Base-by-base conservation (phyloP, 2,888 invertebrate genomes). In the Trachelus iudaicus region DNA sequence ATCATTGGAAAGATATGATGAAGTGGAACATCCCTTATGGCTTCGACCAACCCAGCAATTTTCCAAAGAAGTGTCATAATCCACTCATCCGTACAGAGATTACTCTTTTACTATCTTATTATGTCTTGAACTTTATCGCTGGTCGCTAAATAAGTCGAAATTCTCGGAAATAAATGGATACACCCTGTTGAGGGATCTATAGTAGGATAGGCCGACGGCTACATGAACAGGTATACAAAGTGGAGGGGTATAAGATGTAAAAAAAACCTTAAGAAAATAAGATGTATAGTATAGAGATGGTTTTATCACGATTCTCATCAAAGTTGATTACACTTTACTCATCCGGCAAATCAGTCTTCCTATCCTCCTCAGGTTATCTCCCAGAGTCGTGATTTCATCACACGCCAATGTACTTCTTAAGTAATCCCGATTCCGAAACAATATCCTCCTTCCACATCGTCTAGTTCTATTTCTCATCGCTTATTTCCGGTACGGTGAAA, bases 11-110 rank as follows among this genome's bases (percentile, higher is more conserved):
- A 78, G 75, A 73, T 77, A 77, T 80, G 80, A 80, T 77, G 75
- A 78, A 78, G 73, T 78, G 75, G 76, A 40, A 75, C 73, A 34
- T 75, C 73, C 73, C 75, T 75, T 37, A 75, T 74, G 34, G 68
- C 56, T 75, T 56, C 76, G 33, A 37, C 78, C 78, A 76, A 75
- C 80, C 56, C 77, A 78, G 75, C 80, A 73, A 77, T 77, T 77
- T 77, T 37, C 73, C 69, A 69, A 37, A n/a, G 68, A 73, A 56
- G 33, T 75, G 74, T 73, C 69, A n/a, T 69, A 77, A 69, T 73
- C n/a, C 37, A 69, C 74, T 35, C 69, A 31, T 56, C 31, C 68
- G 68, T 75, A 33, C 30, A 40, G 31, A 75, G 40, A 6, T 73
- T 11, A 56, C 56, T 56, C 56, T 56, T 9, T 56, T 56, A 56